Conservation (phyloP, 1,140 invertebrate genomes). For the Leptonema lineaticorne region DNA sequence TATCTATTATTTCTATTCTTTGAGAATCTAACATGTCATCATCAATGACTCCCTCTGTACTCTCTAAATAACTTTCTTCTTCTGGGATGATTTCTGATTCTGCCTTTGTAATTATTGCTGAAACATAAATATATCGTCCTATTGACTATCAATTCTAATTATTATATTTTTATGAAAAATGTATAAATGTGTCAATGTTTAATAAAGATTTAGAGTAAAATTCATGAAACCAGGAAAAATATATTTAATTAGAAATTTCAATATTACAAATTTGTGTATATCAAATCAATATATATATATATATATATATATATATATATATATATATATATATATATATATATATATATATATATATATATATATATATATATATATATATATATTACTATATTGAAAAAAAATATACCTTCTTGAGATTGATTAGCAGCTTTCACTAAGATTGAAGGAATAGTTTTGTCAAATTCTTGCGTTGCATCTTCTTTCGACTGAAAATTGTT, state of each 20-base stretch:
- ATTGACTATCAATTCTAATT: neutral
- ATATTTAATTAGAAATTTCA: too few relatives aligned
- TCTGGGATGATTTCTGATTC: constrained; percentile 16
- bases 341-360: too few relatives aligned
- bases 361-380: too few relatives aligned
- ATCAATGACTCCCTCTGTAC: constrained; percentile 5
- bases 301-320: too few relatives aligned
- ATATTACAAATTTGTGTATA: too few relatives aligned
- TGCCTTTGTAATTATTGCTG: constrained; percentile 2
- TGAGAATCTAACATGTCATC: constrained; percentile 25
- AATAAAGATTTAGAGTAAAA: too few relatives aligned
- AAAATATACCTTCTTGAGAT: constrained; percentile 5
- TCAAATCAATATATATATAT: too few relatives aligned
- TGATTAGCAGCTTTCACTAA: neutral
- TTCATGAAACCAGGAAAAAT: neutral
- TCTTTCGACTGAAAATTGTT: constrained; percentile 3
- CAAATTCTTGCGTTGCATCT: neutral
- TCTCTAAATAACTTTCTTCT: constrained; percentile 19
- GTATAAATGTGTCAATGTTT: too few relatives aligned
- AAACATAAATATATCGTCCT: constrained; percentile 1
- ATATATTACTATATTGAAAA: neutral
- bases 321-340: too few relatives aligned
- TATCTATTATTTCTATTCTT: constrained; percentile 34
- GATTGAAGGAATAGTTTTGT: constrained; percentile 13
- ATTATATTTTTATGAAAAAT: too few relatives aligned